Conservation (phyloP, 1,140 invertebrate species). For the Scaptodrosophila lebanonensis region DNA sequence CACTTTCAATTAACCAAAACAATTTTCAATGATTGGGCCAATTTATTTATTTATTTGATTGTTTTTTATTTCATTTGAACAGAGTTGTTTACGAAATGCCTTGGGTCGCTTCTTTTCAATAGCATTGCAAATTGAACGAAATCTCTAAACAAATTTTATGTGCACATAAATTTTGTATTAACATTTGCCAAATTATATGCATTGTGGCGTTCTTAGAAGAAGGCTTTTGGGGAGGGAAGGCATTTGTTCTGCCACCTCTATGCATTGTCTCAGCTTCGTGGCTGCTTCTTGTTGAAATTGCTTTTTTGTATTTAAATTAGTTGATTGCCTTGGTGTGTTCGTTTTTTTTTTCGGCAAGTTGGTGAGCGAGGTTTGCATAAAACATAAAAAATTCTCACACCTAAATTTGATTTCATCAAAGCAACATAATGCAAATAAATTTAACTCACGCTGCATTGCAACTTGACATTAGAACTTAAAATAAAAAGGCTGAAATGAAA, state of each 20-base stretch:
- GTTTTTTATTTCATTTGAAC: constrained; percentile 8
- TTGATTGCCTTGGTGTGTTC: constrained; percentile 52
- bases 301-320: constrained; percentile 67
- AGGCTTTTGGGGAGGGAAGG: neutral
- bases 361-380: constrained; percentile 6
- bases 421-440: constrained; percentile 35
- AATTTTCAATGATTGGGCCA: constrained; percentile 49
- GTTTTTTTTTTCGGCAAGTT: constrained; percentile 29
- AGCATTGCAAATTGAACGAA: constrained; percentile 56
- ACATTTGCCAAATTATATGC: constrained; percentile 28
- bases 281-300: constrained; percentile 45
- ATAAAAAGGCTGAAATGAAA: constrained; percentile 43
- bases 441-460: constrained; percentile 21
- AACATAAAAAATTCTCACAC: constrained; percentile 52
- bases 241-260: constrained; percentile 10
- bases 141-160: constrained; percentile 44
- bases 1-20: constrained; percentile 38
- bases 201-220: neutral
- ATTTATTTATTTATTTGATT: constrained; percentile 35
- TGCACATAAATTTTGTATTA: constrained; percentile 59
- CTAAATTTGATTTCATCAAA: constrained; percentile 62
- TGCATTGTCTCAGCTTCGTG: constrained; percentile 57
- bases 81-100: neutral
- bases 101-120: constrained; percentile 55
- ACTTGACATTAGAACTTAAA: constrained; percentile 44